These are phyloP conservation scores for Rhagoletis zephyria DNA, from an alignment of 1,140 invertebrate genomes.

Conservation along the genomic window DNA sequence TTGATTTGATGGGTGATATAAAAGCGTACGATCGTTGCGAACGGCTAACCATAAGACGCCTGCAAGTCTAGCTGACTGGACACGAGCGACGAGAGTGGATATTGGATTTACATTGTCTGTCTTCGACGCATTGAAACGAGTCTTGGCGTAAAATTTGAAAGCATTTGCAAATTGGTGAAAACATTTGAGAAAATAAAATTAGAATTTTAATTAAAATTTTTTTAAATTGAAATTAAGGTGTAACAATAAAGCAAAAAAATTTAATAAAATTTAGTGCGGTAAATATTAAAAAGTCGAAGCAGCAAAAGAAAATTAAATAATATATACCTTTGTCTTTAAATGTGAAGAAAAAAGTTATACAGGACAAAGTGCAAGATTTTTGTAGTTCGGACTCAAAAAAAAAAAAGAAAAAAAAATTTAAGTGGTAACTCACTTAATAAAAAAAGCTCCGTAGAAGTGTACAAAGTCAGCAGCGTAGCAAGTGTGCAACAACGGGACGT, in stretches of 20 bases:
- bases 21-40: conserved; percentile 64
- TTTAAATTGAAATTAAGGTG: not conserved
- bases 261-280: not conserved
- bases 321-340: conserved; percentile 35
- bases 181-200: not conserved
- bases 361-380: not conserved
- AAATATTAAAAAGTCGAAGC: conserved; percentile 35
- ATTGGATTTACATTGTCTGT: conserved; percentile 66
- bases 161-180: not conserved
- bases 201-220: too few species aligned
- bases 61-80: conserved; percentile 73
- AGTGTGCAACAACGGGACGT: not conserved
- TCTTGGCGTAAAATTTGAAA: not conserved
- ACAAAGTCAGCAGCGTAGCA: conserved; percentile 21
- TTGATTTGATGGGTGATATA: conserved; percentile 61
- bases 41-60: conserved; percentile 72
- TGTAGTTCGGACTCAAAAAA: conserved; percentile 13
- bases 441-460: conserved; percentile 18
- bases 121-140: conserved; percentile 55
- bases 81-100: conserved; percentile 72
- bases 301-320: conserved; percentile 24
- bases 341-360: conserved; percentile 32
- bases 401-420: conserved; percentile 32
- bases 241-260: conserved; percentile 17
- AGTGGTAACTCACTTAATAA: conserved; percentile 25